Percentiles rank a stretch among this genome's conserved stretches.
Conservation (phyloP, 2,888 invertebrate genomes). For the Aquatica leii region DNA sequence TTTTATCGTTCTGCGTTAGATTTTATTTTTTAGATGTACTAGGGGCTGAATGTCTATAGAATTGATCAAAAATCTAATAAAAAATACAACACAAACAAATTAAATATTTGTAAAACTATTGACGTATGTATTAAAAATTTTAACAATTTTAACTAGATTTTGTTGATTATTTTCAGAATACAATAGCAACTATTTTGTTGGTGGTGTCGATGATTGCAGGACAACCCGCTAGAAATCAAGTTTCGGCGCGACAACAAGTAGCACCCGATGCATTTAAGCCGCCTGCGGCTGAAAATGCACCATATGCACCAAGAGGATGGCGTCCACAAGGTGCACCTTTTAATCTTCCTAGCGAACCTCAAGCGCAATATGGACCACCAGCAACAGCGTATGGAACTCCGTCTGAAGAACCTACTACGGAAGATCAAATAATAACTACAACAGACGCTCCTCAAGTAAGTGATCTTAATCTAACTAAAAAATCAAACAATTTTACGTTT, state of each 20-base stretch:
- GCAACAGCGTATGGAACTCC: constrained; percentile 51
- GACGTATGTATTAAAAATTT: constrained; percentile 48
- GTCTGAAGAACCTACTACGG: constrained; percentile 52
- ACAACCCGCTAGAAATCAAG: constrained; percentile 59
- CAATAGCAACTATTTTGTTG: constrained; percentile 54
- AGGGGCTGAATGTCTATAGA: not conserved
- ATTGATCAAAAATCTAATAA: not conserved
- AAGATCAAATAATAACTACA: constrained; percentile 23
- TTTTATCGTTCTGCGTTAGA: not conserved
- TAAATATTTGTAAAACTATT: constrained; percentile 47
- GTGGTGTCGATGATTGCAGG: constrained; percentile 58
- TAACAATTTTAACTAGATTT: not conserved
- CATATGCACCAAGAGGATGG: constrained; percentile 61
- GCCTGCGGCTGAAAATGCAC: constrained; percentile 43
- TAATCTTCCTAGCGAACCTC: constrained; percentile 54
- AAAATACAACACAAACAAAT: constrained; percentile 39
- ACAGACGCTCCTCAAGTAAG: constrained; percentile 34
- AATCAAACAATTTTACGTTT: constrained; percentile 37
- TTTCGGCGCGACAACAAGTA: constrained; percentile 50
- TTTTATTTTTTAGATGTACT: not conserved
- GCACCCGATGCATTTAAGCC: constrained; percentile 29
- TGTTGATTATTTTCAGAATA: constrained; percentile 16
- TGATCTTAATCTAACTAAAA: not conserved
- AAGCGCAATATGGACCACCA: constrained; percentile 47
- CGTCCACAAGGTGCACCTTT: constrained; percentile 61